A percentile compares a stretch with the other conserved stretches of the same genome.
These are phyloP conservation scores for Aurelia aurita complex sp. Pacific DNA, from an alignment of 30 jellyfish, hydroid and myxozoan species.

Conservation along the genomic window DNA sequence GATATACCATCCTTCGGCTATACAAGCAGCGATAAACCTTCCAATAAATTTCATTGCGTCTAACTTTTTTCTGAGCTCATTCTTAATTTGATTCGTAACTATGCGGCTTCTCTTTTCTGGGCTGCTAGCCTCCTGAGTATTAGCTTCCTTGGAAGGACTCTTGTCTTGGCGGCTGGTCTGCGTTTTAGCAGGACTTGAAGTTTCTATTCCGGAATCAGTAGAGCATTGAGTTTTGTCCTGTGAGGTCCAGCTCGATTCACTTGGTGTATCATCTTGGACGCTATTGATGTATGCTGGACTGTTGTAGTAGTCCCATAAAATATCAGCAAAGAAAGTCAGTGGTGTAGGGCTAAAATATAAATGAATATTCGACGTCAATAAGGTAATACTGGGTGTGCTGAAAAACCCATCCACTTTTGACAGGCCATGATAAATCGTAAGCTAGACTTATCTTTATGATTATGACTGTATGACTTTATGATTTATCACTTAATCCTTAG, in stretches of 20 bases:
- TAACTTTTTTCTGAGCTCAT: constrained; percentile 25
- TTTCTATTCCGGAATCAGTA: too few relatives aligned
- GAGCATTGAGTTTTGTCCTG: not conserved
- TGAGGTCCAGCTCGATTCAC: not conserved
- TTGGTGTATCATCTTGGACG: not conserved
- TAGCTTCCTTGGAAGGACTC: not conserved
- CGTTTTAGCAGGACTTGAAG: too few relatives aligned
- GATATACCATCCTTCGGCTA: constrained; percentile 53
- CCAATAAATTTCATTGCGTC: constrained; percentile 66
- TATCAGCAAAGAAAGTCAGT: constrained; percentile 45
- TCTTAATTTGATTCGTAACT: not conserved
- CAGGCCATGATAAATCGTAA: too few relatives aligned
- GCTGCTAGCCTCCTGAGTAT: not conserved
- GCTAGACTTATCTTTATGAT: too few relatives aligned
- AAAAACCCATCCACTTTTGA: too few relatives aligned
- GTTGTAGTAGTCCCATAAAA: constrained; percentile 9
- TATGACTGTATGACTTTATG: too few relatives aligned
- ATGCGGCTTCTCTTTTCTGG: not conserved
- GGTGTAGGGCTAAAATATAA: constrained; percentile 25
- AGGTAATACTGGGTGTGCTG: too few relatives aligned
- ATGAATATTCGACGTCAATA: too few relatives aligned
- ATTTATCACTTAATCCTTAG: too few relatives aligned
- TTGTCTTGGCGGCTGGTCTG: not conserved
- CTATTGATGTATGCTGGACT: not conserved
- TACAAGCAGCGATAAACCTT: constrained; percentile 63